These are phyloP conservation scores for Musca vetustissima DNA, from an alignment of 1,140 invertebrate species.

Conservation along the genomic window DNA sequence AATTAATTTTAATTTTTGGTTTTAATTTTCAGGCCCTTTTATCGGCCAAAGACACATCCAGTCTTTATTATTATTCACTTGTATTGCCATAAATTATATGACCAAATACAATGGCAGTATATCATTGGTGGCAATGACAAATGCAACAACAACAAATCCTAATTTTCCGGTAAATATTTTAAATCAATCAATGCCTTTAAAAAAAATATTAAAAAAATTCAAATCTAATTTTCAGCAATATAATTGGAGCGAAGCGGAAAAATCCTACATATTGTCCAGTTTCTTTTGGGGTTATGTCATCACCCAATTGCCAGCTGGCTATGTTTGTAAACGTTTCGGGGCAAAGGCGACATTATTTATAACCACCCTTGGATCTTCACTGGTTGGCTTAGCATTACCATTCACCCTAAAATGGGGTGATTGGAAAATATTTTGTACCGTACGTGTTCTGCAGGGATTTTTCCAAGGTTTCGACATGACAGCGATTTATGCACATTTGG, in stretches of 20 bases:
- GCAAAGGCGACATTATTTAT: slow-evolving; percentile 64
- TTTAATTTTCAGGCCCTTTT: slow-evolving; percentile 11
- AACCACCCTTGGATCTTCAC: slow-evolving; percentile 58
- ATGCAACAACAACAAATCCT: slow-evolving; percentile 40
- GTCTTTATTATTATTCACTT: slow-evolving; percentile 62
- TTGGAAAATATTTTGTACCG: slow-evolving; percentile 63
- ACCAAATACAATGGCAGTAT: slow-evolving; percentile 68
- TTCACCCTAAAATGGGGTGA: slow-evolving; percentile 51
- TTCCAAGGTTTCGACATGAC: slow-evolving; percentile 80
- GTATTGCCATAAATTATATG: slow-evolving; percentile 63
- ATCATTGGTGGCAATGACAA: slow-evolving; percentile 64
- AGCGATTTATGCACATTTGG: slow-evolving; percentile 66
- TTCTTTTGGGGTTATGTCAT: slow-evolving; percentile 67
- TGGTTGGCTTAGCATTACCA: slow-evolving; percentile 58
- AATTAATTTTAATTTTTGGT: too few relatives aligned
- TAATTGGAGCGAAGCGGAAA: slow-evolving; percentile 57
- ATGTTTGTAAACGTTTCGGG: slow-evolving; percentile 66
- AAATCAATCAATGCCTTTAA: too few relatives aligned
- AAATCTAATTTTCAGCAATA: slow-evolving; percentile 43
- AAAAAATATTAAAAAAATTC: slow-evolving; percentile 26
- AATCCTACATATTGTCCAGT: slow-evolving; percentile 63
- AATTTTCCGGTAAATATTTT: slow-evolving; percentile 40
- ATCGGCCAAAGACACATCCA: slow-evolving; percentile 63
- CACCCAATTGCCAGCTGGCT: slow-evolving; percentile 67
- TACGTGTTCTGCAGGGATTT: slow-evolving; percentile 75